phyloP scores from a whole-genome alignment of 2,113 vertebrate species.

The Heloderma charlesbogerti region DNA sequence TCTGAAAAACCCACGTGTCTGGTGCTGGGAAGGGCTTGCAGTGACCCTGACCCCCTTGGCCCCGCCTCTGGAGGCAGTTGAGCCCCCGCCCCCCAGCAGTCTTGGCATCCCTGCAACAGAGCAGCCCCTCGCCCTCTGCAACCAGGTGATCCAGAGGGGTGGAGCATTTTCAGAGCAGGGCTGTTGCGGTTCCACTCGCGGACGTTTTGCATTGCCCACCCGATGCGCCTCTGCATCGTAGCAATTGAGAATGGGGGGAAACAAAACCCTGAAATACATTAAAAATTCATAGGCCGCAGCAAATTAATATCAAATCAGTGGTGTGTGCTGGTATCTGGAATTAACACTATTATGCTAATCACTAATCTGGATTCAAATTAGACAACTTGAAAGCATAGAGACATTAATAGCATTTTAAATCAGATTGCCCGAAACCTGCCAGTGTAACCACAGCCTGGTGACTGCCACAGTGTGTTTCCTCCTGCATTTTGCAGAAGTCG shows the following conservation, averaged over 20 bases:
- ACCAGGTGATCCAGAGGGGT: too few species aligned
- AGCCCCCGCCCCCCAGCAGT: too few species aligned
- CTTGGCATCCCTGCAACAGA: too few species aligned
- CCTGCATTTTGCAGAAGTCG: too few species aligned
- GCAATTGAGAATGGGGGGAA: not conserved
- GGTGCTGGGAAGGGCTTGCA: too few species aligned
- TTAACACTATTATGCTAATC: conserved; percentile 16
- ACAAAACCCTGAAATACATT: not conserved
- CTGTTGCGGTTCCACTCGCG: not conserved
- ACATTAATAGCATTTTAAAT: not conserved
- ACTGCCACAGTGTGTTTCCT: not conserved
- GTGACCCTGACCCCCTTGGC: too few species aligned
- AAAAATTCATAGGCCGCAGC: not conserved
- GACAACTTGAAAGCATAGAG: not conserved
- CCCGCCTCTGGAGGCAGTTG: too few species aligned
- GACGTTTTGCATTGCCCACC: not conserved
- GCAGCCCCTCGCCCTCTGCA: not conserved
- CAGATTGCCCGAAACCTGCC: not conserved
- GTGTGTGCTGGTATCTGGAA: conserved; percentile 2
- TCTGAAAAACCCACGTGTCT: not conserved
- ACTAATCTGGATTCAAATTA: conserved; percentile 14
- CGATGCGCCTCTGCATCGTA: not conserved
- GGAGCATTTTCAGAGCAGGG: not conserved
- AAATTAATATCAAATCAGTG: not conserved
- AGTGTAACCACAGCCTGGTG: not conserved